Conservation (phyloP, 2,888 invertebrate species). For the Nymphalis polychloros region DNA sequence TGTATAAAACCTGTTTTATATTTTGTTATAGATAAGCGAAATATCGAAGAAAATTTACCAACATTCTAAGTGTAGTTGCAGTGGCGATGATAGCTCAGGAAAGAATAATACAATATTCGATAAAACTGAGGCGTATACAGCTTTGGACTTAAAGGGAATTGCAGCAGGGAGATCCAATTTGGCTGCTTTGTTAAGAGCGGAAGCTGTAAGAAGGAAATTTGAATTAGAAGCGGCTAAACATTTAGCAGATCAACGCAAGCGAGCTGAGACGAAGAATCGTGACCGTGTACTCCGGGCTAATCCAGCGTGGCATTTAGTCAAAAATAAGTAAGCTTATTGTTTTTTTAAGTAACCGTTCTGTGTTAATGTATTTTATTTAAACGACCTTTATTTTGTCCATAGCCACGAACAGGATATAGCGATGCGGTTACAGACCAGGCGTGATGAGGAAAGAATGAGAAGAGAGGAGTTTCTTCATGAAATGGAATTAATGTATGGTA, state of each 20-base stretch:
- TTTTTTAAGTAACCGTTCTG: background rate
- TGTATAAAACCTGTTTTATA: background rate
- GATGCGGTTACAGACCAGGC: constrained; percentile 84
- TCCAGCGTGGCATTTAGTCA: constrained; percentile 87
- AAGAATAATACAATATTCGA: constrained; percentile 50
- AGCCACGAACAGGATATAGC: constrained; percentile 86
- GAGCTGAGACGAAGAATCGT: constrained; percentile 81
- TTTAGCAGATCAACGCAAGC: constrained; percentile 82
- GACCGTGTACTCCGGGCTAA: constrained; percentile 83
- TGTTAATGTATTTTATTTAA: background rate
- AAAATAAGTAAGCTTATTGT: constrained; percentile 73
- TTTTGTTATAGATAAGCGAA: constrained; percentile 63
- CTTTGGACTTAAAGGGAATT: constrained; percentile 64
- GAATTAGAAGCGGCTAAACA: constrained; percentile 83
- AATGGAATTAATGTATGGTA: constrained; percentile 87
- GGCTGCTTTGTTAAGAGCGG: constrained; percentile 85
- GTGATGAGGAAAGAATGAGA: constrained; percentile 85
- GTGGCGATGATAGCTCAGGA: constrained; percentile 55
- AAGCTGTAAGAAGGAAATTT: constrained; percentile 82
- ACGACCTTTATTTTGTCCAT: constrained; percentile 19
- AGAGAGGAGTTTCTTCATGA: constrained; percentile 85
- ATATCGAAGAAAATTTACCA: constrained; percentile 66
- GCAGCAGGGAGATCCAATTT: constrained; percentile 81
- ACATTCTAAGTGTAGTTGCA: constrained; percentile 62
- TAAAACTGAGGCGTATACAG: constrained; percentile 73